Evolutionary conservation across 2,113 vertebrate genomes (phyloP), one percentile per base, ranked within the genome.

Genomic region (Neopipo cinnamomea): DNA sequence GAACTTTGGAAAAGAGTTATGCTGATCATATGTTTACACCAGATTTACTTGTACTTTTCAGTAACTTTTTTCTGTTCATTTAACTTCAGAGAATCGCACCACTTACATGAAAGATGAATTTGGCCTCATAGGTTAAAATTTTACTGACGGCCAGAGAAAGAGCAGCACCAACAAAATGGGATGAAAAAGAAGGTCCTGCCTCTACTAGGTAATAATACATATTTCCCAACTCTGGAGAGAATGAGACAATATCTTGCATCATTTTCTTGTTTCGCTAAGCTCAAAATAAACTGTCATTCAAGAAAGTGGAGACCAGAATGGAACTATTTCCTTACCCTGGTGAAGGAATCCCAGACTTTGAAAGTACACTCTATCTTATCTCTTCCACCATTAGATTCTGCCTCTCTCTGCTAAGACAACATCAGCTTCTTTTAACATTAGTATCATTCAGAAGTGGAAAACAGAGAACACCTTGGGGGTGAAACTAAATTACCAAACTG

Each of bases 401-500:
- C 24, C 39, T 49, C 18, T 59, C 42, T 71, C 22, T 46, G 37
- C 46, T 68, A 79, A 92, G 35, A 23, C 80, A 96, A 83, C 41
- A 85, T 59, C 21, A 53, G 13, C 21, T 95, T 42, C 28, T 92
- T 96, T 95, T 93, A 52, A 84, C 53, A 52, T 84, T 66, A 85
- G 10, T 94, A 71, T 68, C 31, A 88, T 89, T 95, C 46, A 71
- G 70, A 94, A 88, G 8, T 66, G 28, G 58, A 96, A 56, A 88
- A 89, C 0, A 91, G 27, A 89, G 50, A 87, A 59, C 22, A 53
- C 23, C 59, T 72, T 85, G 42, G 77, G 68, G 70, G 50, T 56
- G 67, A 97, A 96, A 96, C 92, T 19, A 56, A 89, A 75, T 91
- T 86, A 91, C 50, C 12, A 47, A 90, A 39, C 44, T 67, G 52